Conservation (phyloP, 2,888 invertebrate species). For the Lasioglossum calceatum region DNA sequence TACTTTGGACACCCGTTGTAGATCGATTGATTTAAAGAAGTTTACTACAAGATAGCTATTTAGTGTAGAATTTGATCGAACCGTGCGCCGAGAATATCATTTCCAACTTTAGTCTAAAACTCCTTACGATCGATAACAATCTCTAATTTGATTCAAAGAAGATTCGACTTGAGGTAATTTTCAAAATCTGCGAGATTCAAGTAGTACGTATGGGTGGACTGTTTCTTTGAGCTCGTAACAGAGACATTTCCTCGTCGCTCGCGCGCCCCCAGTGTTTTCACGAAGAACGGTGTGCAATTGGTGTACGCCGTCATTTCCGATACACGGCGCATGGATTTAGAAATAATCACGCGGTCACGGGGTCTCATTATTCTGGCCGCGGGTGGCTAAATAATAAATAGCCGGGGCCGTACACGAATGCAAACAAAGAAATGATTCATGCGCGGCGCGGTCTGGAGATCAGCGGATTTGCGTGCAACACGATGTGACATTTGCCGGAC, state of each 20-base stretch:
- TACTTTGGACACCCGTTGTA: too few species aligned
- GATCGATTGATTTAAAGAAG: too few species aligned
- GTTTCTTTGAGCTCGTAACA: not conserved
- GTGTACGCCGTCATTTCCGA: not conserved
- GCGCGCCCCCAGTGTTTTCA: not conserved
- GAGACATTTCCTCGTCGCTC: not conserved
- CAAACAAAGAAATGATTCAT: conserved; percentile 54
- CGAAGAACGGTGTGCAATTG: not conserved
- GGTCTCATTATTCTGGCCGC: conserved; percentile 21
- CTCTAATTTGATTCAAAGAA: too few species aligned
- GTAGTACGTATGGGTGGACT: too few species aligned
- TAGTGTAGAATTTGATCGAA: too few species aligned
- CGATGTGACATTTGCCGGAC: conserved; percentile 36
- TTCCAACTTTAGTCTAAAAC: too few species aligned
- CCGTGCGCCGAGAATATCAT: too few species aligned
- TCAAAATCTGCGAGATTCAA: too few species aligned
- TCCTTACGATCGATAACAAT: too few species aligned
- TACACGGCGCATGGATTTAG: conserved; percentile 17
- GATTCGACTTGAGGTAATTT: too few species aligned
- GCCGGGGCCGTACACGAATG: not conserved
- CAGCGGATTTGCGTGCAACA: conserved; percentile 45
- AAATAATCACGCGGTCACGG: conserved; percentile 21
- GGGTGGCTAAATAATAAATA: conserved; percentile 50
- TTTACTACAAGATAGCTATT: too few species aligned
- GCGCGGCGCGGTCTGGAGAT: conserved; percentile 27